A percentile compares a stretch with the other conserved stretches of the same genome.
These are phyloP conservation scores for Cantharis flavilabris DNA, from an alignment of 2,888 invertebrate species.

Conservation along the genomic window DNA sequence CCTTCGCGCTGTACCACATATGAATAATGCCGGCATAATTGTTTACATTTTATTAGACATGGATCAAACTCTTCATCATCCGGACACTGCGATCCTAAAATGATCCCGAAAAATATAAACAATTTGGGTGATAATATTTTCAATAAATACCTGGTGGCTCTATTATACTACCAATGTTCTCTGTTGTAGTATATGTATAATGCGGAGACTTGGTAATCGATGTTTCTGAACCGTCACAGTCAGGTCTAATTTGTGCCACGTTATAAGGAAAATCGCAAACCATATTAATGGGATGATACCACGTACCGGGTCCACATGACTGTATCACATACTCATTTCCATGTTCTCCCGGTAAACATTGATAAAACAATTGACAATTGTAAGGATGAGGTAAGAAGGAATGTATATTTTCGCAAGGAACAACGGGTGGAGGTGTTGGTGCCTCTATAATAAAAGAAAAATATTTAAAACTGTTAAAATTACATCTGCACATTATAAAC, in stretches of 20 bases:
- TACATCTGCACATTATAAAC: background rate
- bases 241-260: constrained; percentile 64
- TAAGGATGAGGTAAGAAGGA: constrained; percentile 66
- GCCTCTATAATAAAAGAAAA: background rate
- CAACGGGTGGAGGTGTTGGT: constrained; percentile 19
- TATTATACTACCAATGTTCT: background rate
- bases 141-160: background rate
- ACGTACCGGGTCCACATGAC: constrained; percentile 65
- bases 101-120: background rate
- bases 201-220: background rate
- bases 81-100: constrained; percentile 41
- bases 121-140: background rate
- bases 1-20: constrained; percentile 53
- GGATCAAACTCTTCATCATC: constrained; percentile 63
- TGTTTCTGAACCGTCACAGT: constrained; percentile 57
- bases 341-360: constrained; percentile 61
- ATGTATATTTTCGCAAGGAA: constrained; percentile 54
- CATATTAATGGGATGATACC: constrained; percentile 68
- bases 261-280: constrained; percentile 56
- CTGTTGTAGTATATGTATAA: background rate
- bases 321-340: constrained; percentile 60
- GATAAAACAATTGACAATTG: constrained; percentile 72
- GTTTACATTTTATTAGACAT: constrained; percentile 75
- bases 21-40: constrained; percentile 70
- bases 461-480: background rate